Percentiles rank a stretch among this genome's conserved stretches.
phyloP scores from a whole-genome alignment of 2,113 vertebrate genomes.

The Smithornis capensis region DNA sequence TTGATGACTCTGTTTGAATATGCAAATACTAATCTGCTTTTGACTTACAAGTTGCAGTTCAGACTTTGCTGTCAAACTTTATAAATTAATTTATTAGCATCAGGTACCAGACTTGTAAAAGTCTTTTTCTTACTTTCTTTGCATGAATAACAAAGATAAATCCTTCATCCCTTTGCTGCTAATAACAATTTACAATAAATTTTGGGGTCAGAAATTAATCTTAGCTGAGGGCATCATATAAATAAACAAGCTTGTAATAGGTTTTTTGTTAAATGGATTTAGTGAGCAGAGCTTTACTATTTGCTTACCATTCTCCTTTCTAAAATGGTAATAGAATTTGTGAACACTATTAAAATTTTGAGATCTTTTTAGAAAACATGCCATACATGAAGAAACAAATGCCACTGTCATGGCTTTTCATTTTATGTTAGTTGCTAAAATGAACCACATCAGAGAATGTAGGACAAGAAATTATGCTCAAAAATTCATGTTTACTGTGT shows the following conservation, averaged over 20 bases:
- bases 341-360: neutral
- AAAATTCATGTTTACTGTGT: neutral
- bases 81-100: neutral
- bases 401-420: neutral
- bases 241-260: neutral
- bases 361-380: neutral
- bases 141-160: neutral
- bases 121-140: neutral
- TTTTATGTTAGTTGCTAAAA: neutral
- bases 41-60: neutral
- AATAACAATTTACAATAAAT: neutral
- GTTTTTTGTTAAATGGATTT: neutral
- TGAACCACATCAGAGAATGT: neutral
- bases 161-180: neutral
- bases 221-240: neutral
- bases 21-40: neutral
- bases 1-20: neutral
- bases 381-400: neutral
- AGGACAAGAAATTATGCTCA: neutral
- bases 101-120: neutral
- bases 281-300: neutral
- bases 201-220: neutral
- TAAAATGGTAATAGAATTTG: neutral
- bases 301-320: neutral
- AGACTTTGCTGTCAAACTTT: neutral